Base-by-base conservation (phyloP, 2,797 vertebrate species). In the Acanthurus leucopareius region DNA sequence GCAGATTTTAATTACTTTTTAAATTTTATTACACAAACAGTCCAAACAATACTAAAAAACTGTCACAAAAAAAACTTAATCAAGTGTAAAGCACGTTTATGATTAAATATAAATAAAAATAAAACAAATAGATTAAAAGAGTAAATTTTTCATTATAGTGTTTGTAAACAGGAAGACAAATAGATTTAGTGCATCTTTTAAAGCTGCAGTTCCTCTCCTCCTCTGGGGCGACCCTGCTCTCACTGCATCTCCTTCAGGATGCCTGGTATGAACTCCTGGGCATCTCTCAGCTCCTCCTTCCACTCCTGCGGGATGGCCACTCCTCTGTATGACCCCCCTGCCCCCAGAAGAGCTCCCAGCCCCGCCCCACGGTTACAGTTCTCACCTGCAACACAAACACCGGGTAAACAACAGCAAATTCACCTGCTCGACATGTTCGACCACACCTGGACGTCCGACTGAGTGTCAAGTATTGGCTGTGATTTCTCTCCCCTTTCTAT, bases 321-420 rank as follows among this genome's bases (percentile, higher is more conserved):
- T 0, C 78, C 82, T 1, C 38, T 10, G 68, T 88, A 61, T 0
- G 69, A 38, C 0, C 80, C 86, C 0, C 74, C 77, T 0, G 92
- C 86, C 5, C 93, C 93, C 22, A 94, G 88, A 52, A 95, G 78
- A 51, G 92, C 94, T 2, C 94, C 94, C 2, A 95, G 85, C 0
- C 86, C 93, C 0, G 92, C 86, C 0, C 94, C 94, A 0, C 93
- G 87, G 86, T 93, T 94, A 77, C 93, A 95, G 90, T 94, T 95
- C 86, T 95, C 93, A 19, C 93, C 92, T 94, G 83, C 1, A 56
- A 14, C 20, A 60, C 35, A 28, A 16, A 68, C 47, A 3, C 32
- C 5, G 10, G 2, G 28, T 10, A 4, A 9, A 48, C 35, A 60
- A 2, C 3, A 48, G 19, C 32, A 58, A 32, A 51, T 17, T 35